These are phyloP conservation scores for Pocillopora damicornis DNA, from an alignment of 64 coral and sea anemone species.

Conservation along the genomic window DNA sequence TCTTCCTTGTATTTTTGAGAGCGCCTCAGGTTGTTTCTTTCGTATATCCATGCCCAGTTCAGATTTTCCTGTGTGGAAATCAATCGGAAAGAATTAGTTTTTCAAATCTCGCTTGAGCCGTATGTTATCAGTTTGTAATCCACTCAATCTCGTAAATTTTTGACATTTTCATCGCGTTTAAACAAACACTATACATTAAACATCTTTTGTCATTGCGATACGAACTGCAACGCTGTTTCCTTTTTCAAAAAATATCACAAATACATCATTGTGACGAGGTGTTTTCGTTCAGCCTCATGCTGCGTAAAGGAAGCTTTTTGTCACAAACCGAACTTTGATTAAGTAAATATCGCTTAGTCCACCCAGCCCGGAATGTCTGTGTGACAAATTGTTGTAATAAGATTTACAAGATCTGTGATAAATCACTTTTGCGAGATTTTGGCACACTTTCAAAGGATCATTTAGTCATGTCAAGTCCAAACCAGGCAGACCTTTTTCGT, in stretches of 20 bases:
- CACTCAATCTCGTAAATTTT: not conserved
- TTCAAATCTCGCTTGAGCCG: not conserved
- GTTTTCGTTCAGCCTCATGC: not conserved
- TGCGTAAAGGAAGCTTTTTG: not conserved
- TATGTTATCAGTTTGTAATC: constrained; percentile 4
- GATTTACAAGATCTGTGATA: not conserved
- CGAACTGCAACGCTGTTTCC: not conserved
- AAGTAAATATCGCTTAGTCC: not conserved
- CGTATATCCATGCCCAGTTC: not conserved
- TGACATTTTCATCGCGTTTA: not conserved
- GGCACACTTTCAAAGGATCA: not conserved
- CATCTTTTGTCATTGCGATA: not conserved
- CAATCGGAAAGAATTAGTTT: not conserved
- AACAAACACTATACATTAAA: not conserved
- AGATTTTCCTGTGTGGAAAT: not conserved
- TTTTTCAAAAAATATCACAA: not conserved
- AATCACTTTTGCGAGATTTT: not conserved
- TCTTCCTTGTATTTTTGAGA: not conserved
- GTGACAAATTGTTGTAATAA: not conserved
- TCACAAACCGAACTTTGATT: not conserved
- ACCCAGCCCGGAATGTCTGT: not conserved
- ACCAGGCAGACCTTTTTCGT: not conserved
- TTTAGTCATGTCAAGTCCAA: not conserved
- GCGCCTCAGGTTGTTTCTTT: not conserved
- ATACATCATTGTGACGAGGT: not conserved